phyloP scores from a whole-genome alignment of 1,140 invertebrate genomes.

The Helicoverpa zea region DNA sequence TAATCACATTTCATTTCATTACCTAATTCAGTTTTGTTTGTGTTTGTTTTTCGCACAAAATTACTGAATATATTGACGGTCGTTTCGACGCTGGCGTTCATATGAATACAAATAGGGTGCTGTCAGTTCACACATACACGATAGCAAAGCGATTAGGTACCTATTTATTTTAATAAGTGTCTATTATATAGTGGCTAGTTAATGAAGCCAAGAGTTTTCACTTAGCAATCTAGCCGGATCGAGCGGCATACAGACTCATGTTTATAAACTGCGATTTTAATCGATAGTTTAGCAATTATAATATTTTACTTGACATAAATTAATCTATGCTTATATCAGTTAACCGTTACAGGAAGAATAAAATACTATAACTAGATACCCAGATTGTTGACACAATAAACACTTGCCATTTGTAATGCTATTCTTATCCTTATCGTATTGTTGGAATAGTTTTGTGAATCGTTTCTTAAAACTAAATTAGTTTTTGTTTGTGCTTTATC shows the following conservation, averaged over 20 bases:
- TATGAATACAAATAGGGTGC: constrained; percentile 40
- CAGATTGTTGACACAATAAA: constrained; percentile 29
- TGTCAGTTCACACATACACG: not conserved
- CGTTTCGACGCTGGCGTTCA: constrained; percentile 22
- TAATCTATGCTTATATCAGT: not conserved
- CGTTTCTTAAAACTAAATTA: not conserved
- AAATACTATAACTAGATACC: not conserved
- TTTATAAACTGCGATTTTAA: constrained; percentile 34
- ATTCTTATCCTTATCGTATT: not conserved
- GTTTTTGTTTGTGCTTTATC: not conserved
- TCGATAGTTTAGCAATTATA: not conserved
- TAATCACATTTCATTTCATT: constrained; percentile 15
- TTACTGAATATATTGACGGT: constrained; percentile 38
- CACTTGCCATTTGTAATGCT: not conserved
- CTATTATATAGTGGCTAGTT: not conserved
- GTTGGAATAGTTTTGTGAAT: not conserved
- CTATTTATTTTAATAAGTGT: not conserved
- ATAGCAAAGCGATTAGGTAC: not conserved
- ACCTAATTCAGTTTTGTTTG: constrained; percentile 28
- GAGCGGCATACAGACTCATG: not conserved
- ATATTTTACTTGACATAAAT: constrained; percentile 11
- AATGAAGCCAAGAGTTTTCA: not conserved
- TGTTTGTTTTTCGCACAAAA: constrained; percentile 23
- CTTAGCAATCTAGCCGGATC: constrained; percentile 5
- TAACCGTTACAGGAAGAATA: no score